Base-by-base conservation (phyloP, 2,113 vertebrate species). In the Actenoides lindsayi region DNA sequence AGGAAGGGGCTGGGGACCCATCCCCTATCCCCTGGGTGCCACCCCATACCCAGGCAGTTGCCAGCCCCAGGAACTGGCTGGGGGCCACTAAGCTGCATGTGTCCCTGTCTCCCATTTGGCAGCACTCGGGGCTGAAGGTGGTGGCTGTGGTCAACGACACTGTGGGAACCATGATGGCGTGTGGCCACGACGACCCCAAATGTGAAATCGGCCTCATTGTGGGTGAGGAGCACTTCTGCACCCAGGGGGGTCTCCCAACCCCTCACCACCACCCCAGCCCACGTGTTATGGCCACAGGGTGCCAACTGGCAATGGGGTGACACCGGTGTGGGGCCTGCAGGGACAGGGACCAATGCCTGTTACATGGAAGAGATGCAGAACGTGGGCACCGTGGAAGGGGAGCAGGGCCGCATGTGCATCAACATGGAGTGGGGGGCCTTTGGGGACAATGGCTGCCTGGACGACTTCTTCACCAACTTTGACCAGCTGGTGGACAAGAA, bases 111-210 rank as follows among this genome's bases (percentile, higher is more conserved):
- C 90, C 16, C 87, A 59, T 91, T 97, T 95, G 94, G 50, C 95
- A 98, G 98, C 90, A 97, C 56, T 24, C 68, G 35, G 96, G 97
- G 44, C 81, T 98, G 96, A 88, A 98, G 15, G 98, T 98, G 64
- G 96, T 98, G 94, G 98, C 98, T 15, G 90, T 98, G 84, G 96
- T 98, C 93, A 98, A 98, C 1, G 98, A 98, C 97, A 98, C 98
- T 0, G 98, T 98, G 91, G 98, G 98, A 91, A 98, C 98, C 86
- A 98, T 98, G 98, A 98, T 98, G 98, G 97, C 98, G 81, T 98
- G 98, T 83, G 98, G 97, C 93, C 98, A 98, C 13, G 96, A 97
- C 2, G 98, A 98, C 87, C 97, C 96, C 65, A 91, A 39, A 16
- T 98, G 98, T 35, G 98, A 98, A 95, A 97, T 98, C 0, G 98